phyloP scores from a whole-genome alignment of 2,888 invertebrate species.

The Eilema sororculum region DNA sequence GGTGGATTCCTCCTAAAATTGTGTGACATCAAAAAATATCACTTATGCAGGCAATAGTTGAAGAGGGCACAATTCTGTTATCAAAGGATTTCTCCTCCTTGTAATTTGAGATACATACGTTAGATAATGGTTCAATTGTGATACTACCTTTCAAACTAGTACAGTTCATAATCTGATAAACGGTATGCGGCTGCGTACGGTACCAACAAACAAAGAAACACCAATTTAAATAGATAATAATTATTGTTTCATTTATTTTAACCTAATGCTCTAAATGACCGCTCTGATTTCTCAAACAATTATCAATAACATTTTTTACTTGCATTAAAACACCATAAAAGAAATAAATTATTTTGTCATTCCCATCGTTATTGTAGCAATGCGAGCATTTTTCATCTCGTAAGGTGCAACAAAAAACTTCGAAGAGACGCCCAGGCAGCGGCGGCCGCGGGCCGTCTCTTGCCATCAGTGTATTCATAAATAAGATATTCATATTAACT shows the following conservation, averaged over 20 bases:
- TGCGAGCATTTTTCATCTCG: slow-evolving; percentile 41
- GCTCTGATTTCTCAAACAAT: slow-evolving; percentile 7
- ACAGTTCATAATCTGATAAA: not conserved
- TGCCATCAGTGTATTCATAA: slow-evolving; percentile 47
- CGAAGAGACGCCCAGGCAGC: slow-evolving; percentile 39
- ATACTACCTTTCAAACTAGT: not conserved
- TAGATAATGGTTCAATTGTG: too few relatives aligned
- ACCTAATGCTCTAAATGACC: not conserved
- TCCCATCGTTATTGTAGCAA: slow-evolving; percentile 39
- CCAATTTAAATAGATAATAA: not conserved
- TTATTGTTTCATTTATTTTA: not conserved
- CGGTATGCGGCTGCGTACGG: not conserved
- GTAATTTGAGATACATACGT: too few relatives aligned
- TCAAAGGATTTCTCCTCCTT: too few relatives aligned
- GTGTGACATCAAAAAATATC: too few relatives aligned
- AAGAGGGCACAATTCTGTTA: too few relatives aligned
- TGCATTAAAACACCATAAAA: slow-evolving; percentile 37
- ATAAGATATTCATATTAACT: slow-evolving; percentile 76
- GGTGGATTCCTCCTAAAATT: too few relatives aligned
- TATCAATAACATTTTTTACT: slow-evolving; percentile 20
- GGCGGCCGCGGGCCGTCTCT: slow-evolving; percentile 18
- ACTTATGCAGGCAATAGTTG: too few relatives aligned
- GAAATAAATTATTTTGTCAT: slow-evolving; percentile 47
- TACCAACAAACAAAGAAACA: not conserved
- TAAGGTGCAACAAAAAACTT: slow-evolving; percentile 22